These are phyloP conservation scores for Metellina segmentata DNA, from an alignment of 2,888 invertebrate genomes.

Conservation along the genomic window DNA sequence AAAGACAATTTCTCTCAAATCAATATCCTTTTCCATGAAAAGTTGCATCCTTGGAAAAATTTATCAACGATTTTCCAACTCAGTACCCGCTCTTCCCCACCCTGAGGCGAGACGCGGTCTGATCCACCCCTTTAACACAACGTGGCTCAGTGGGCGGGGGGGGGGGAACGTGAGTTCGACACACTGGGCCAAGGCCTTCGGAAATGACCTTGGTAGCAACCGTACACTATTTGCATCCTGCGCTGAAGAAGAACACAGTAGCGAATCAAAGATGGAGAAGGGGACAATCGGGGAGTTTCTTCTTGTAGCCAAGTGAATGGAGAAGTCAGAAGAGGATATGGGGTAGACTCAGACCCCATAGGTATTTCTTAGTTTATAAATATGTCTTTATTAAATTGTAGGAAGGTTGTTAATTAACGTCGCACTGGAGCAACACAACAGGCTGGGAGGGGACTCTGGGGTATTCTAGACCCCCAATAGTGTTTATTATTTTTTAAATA, in stretches of 20 bases:
- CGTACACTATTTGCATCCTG: not conserved
- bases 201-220: slow-evolving; percentile 56
- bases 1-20: not conserved
- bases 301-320: too few relatives aligned
- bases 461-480: too few relatives aligned
- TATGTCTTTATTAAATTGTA: too few relatives aligned
- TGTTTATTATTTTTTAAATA: too few relatives aligned
- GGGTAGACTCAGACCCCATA: too few relatives aligned
- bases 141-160: not conserved
- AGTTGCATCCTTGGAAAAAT: not conserved
- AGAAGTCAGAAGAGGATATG: too few relatives aligned
- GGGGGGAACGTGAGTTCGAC: slow-evolving; percentile 50
- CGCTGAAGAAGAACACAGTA: not conserved
- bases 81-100: not conserved
- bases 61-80: not conserved
- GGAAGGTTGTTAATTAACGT: too few relatives aligned
- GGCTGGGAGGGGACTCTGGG: too few relatives aligned
- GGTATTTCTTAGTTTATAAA: too few relatives aligned
- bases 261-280: not conserved
- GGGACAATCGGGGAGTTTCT: too few relatives aligned
- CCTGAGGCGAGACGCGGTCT: not conserved
- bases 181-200: slow-evolving; percentile 66
- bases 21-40: not conserved
- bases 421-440: too few relatives aligned
- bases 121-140: slow-evolving; percentile 4